These are phyloP conservation scores for Microtus pennsylvanicus DNA, from an alignment of 2,113 vertebrate species.

Conservation along the genomic window DNA sequence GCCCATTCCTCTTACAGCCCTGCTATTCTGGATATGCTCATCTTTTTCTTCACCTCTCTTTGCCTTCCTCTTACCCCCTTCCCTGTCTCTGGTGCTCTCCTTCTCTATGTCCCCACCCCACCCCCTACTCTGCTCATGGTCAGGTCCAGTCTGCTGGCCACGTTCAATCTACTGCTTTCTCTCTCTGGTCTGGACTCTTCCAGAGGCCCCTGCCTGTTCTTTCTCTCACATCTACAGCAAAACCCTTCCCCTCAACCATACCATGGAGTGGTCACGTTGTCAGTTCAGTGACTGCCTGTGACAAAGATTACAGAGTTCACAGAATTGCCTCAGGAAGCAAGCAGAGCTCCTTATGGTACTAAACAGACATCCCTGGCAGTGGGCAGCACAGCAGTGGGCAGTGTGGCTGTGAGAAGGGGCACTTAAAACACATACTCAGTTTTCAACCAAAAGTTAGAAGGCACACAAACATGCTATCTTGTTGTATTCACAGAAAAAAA, in stretches of 20 bases:
- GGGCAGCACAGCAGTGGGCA: background rate
- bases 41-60: background rate
- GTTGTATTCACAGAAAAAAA: background rate
- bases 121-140: background rate
- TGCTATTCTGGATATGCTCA: background rate
- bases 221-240: background rate
- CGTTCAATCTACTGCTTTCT: background rate
- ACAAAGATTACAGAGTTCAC: background rate
- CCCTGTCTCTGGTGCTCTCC: background rate
- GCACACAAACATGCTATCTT: background rate
- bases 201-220: background rate
- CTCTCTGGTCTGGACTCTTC: background rate
- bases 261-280: background rate
- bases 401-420: background rate
- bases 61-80: background rate
- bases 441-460: constrained; percentile 3
- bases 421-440: background rate
- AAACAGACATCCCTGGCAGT: background rate
- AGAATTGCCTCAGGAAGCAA: background rate
- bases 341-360: background rate
- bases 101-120: background rate
- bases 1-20: background rate
- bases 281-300: background rate
- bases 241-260: background rate
- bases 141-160: background rate